Base-by-base conservation (phyloP, 2,797 vertebrate genomes). In the Acanthopagrus latus region DNA sequence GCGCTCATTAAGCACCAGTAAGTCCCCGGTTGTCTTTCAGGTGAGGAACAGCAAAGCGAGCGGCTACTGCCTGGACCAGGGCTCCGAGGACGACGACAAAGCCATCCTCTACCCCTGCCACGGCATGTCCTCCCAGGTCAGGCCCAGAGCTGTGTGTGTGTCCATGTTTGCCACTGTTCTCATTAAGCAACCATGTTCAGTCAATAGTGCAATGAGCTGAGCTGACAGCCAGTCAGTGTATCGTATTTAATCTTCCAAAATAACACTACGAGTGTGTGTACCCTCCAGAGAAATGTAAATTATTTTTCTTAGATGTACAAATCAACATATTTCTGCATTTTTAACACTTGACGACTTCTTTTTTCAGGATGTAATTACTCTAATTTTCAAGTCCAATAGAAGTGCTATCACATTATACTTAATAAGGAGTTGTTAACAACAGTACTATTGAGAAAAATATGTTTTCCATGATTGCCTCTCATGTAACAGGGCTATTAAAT, bases 21-120 rank as follows among this genome's bases (percentile, higher is more conserved):
- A 23, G 7, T 64, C 7, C n/a, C 74, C 13, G 75, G 50, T 33
- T 83, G 51, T 85, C 29, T 88, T 77, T 56, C 41, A 99, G 98
- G 98, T 99, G 57, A 95, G 98, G 50, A 99, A 99, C 95, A 99
- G 97, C 93, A 99, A 99, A 90, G 98, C 98, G 63, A 98, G 97
- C 0, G 98, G 98, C 29, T 99, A 99, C 94, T 99, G 98, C 86
- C 89, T 99, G 90, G 98, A 99, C 84, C 98, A 99, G 89, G 98
- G 98, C 11, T 96, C 97, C 0, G 98, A 99, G 76, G 98, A 99
- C 1, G 98, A 99, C 23, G 97, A 99, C 89, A 97, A 95, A 84
- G 98, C 98, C 17, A 99, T 99, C 78, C 96, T 99, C 8, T 99
- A 99, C 62, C 98, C 98, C 0, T 99, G 98, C 86, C 98, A 99